A percentile compares a stretch with the other conserved stretches of the same genome.
Conservation (phyloP, 1,140 invertebrate genomes). For the Chironomus tepperi region DNA sequence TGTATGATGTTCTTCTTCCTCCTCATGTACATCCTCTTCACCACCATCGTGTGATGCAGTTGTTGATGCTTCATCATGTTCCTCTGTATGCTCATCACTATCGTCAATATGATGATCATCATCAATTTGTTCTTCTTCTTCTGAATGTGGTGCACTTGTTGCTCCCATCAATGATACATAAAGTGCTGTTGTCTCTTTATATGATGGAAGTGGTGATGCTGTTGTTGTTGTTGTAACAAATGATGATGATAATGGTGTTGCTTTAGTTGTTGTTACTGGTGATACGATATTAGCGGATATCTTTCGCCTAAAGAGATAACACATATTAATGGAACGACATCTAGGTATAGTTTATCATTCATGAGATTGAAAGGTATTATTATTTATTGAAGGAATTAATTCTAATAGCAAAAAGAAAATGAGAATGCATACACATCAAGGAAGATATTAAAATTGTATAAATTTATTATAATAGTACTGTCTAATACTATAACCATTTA, state of each 20-base stretch:
- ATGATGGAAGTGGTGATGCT: background rate
- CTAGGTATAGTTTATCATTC: background rate
- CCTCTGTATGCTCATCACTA: background rate
- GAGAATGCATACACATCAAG: background rate
- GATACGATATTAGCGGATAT: background rate
- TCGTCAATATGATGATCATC: background rate
- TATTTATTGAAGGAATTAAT: background rate
- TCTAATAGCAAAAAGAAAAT: background rate
- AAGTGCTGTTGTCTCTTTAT: background rate
- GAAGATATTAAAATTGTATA: background rate
- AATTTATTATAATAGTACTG: background rate
- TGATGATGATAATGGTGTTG: too few relatives aligned
- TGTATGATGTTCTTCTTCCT: background rate
- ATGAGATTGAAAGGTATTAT: too few relatives aligned
- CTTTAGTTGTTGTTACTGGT: too few relatives aligned
- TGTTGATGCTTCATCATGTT: background rate
- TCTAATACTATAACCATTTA: slow-evolving; percentile 14
- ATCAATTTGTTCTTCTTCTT: slow-evolving; percentile 27
- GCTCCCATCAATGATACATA: slow-evolving; percentile 10
- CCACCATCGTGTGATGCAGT: background rate
- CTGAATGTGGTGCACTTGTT: slow-evolving; percentile 25
- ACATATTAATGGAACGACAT: background rate
- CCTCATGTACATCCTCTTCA: slow-evolving; percentile 12
- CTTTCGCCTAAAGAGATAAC: slow-evolving; percentile 17
- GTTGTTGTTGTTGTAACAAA: background rate